Conservation (phyloP, 2,797 vertebrate genomes). For the Acridotheres tristis region DNA sequence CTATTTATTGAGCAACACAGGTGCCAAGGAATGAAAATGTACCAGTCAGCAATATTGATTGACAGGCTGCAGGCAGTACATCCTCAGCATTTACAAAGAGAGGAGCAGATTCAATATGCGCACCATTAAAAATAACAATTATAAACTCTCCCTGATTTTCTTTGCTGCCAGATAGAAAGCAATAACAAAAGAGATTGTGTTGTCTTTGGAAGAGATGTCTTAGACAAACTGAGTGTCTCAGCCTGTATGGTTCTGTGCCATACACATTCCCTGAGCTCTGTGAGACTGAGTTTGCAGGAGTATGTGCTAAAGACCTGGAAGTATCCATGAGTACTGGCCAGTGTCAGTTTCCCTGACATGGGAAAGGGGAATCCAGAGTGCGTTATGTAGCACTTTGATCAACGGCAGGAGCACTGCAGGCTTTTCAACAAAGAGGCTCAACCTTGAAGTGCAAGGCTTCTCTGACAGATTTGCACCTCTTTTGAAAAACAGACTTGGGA, state of each 20-base stretch:
- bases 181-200: not conserved
- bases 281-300: fast-evolving
- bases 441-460: not conserved
- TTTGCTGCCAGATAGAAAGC: not conserved
- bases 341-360: not conserved
- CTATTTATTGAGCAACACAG: slow-evolving; percentile 17
- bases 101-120: not conserved
- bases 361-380: not conserved
- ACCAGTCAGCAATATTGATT: slow-evolving; percentile 14
- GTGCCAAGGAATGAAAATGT: slow-evolving; percentile 34
- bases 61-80: not conserved
- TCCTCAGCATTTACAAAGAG: not conserved
- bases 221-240: not conserved
- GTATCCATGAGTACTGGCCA: not conserved
- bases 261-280: not conserved
- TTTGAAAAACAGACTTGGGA: not conserved
- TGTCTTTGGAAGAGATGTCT: slow-evolving; percentile 21
- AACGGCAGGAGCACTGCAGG: not conserved
- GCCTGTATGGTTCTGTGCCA: not conserved
- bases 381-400: not conserved
- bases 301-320: not conserved
- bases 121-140: slow-evolving; percentile 4
- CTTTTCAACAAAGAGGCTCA: not conserved
- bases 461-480: not conserved
- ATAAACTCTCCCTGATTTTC: not conserved